Base-by-base conservation (phyloP, 2,113 vertebrate genomes). In the Psophia crepitans region DNA sequence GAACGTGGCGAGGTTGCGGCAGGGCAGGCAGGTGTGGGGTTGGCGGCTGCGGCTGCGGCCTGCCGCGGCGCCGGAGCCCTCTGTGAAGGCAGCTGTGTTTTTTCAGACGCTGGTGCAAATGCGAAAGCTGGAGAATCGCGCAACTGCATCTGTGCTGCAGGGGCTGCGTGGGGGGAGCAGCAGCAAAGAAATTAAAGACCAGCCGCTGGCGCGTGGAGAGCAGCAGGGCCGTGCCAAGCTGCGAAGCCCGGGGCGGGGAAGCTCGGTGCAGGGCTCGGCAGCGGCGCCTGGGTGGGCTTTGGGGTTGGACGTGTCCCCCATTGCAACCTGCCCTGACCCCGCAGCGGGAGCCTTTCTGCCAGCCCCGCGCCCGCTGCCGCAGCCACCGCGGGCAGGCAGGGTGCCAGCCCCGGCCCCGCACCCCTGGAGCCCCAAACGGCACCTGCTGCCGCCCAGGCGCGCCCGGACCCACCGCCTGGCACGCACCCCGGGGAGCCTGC, bases 181-280 rank as follows among this genome's bases (percentile, higher is more conserved):
- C 4, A 0, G 3, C 93, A 17, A 15, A 60, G 64, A 10, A 12
- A 54, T 22, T 5, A 33, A 32, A 37, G 54, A 8, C 24, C 0
- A 1, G 5, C 4, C 0, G 2, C 48, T 0, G 2, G 8, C 0
- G 0, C 8, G 0, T 2, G 70, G 71, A 39, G 8, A 51, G 61
- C 5, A 5, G 53, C 63, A 10, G 0, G 1, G 68, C 71, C 71
- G 4, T 1, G 35, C 81, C 23, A 1, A 65, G 49, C 71, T 27
- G 58, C 0, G 11, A n/a, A 27, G 33, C 33, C 33, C 0, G 3
- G 48, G 28, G 14, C 0, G 1, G n/a, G 46, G 33, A 28, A 5
- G 7, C 35, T 32, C 1, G 0, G 22, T 0, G 11, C 0, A 0
- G 8, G 43, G 77, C 49, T 43, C 7, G 54, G 84, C 64, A 9